Evolutionary conservation across 2,113 vertebrate genomes (phyloP).

Genomic region (Apeltes quadracus): DNA sequence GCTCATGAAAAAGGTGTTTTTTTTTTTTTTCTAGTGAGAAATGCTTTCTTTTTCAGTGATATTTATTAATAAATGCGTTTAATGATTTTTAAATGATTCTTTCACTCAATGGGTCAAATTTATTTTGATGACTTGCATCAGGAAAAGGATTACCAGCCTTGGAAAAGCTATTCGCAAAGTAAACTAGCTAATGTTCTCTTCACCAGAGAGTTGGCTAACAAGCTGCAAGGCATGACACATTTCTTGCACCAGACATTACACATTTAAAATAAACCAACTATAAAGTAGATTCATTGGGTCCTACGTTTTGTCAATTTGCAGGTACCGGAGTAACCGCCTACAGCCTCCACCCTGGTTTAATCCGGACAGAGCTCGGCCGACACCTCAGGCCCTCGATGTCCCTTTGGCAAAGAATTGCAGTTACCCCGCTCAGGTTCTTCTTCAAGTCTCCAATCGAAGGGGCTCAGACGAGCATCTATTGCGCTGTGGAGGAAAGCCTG

Average conservation of each 20-base stretch:
- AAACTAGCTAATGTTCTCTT: slow-evolving; percentile 80
- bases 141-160: slow-evolving; percentile 65
- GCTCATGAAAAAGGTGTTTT: slow-evolving; percentile 68
- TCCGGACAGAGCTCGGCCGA: slow-evolving; percentile 73
- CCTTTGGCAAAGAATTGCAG: slow-evolving; percentile 59
- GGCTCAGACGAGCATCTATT: slow-evolving; percentile 76
- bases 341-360: slow-evolving; percentile 75
- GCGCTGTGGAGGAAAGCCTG: slow-evolving; percentile 71
- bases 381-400: slow-evolving; percentile 50
- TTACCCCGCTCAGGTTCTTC: slow-evolving; percentile 38
- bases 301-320: slow-evolving; percentile 36
- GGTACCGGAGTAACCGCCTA: slow-evolving; percentile 69
- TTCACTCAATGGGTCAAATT: slow-evolving; percentile 67
- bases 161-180: slow-evolving; percentile 73
- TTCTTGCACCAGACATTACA: background rate
- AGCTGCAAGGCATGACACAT: slow-evolving; percentile 58
- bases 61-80: background rate
- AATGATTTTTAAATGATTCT: background rate
- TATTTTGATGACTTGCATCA: slow-evolving; percentile 76
- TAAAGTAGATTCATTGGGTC: background rate
- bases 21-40: background rate
- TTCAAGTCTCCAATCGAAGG: slow-evolving; percentile 69
- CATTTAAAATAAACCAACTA: background rate
- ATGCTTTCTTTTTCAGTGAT: background rate
- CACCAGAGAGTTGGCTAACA: slow-evolving; percentile 64